Evolutionary conservation across 2,113 vertebrate genomes (phyloP), one percentile per base, ranked within the genome.

Genomic region (Epinephelus moara): DNA sequence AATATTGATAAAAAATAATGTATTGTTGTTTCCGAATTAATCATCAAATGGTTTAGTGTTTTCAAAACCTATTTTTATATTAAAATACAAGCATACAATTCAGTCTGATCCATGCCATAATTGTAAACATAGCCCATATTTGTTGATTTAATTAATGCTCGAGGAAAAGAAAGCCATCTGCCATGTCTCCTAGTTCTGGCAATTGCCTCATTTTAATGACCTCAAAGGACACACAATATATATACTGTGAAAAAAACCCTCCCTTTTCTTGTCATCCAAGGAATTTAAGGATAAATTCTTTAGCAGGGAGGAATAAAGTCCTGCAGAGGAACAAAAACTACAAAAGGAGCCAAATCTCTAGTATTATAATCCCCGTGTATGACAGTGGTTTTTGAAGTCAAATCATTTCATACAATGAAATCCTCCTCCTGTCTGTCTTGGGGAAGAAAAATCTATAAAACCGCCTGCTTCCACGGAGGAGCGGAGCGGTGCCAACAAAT

Each of bases 71-170:
- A 13, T 0, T 6, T 79, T 78, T 75, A 37, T 0, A 37, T 37
- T 33, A 23, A 75, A 70, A 70, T 40, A 25, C 11, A 47, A 15
- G 15, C 45, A 50, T 45, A n/a, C 75, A 45, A 75, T 81, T 72
- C 56, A 73, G 1, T 27, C 6, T 56, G 13, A 80, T 61, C 40
- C 23, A 57, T 71, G 33, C 57, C 52, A 25, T 27, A 62, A 81
- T 52, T 69, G 40, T 79, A 81, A 82, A 77, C 78, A 70, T 14
- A 25, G 19, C 56, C 33, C 68, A 68, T 77, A 80, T 90, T 83
- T 85, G 53, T 87, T 80, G 77, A 82, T 74, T 74, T 56, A 60
- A 82, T 80, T 74, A 53, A 83, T 64, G 47, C 37, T 60, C 15
- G 8, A 70, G 23, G 42, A 37, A 45, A 19, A 19, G 10, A 85